phyloP scores from a whole-genome alignment of 2,113 vertebrate genomes.

The human (Homo sapiens) region GRCh38 chr12:91261501-91262000 shows the following conservation, averaged over 20 bases:
- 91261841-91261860: background rate
- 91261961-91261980: background rate
- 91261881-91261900: background rate
- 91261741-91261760: background rate
- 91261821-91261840: background rate
- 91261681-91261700: background rate
- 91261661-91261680: background rate
- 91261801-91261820: background rate
- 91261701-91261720: background rate
- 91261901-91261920: background rate
- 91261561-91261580: no score
- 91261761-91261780: background rate
- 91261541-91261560: background rate
- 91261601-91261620: background rate
- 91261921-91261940: background rate
- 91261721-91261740: background rate
- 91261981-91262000: background rate
- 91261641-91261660: background rate
- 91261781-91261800: background rate
- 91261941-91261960: background rate
- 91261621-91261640: background rate
- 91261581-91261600: background rate
- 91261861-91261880: background rate
- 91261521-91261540: background rate
- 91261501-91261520: background rate